Percentiles rank a stretch among this genome's conserved stretches.
Conservation (phyloP, 1,140 invertebrate species). For the Leptinotarsa undecemlineata region DNA sequence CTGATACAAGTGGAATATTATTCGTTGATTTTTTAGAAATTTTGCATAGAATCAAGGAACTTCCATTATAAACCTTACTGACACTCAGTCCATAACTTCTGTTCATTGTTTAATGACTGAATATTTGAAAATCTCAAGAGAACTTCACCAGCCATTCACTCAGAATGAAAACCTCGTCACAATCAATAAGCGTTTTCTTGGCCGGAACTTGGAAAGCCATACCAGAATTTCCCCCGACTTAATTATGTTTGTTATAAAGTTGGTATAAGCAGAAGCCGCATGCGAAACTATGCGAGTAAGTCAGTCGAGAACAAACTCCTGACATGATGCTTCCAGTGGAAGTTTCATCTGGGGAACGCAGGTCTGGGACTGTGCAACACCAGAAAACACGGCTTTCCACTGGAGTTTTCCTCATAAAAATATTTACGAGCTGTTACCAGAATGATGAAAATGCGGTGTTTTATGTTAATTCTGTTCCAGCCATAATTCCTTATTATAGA, state of each 20-base stretch:
- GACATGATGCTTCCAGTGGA: constrained; percentile 7
- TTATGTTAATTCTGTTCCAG: neutral
- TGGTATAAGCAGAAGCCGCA: constrained; percentile 2
- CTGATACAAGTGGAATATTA: too few relatives aligned
- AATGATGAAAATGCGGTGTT: constrained; percentile 5
- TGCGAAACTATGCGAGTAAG: constrained; percentile 9
- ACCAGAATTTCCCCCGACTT: constrained; percentile 1
- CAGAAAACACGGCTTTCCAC: constrained; percentile 5
- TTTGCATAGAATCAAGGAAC: too few relatives aligned
- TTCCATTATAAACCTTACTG: too few relatives aligned
- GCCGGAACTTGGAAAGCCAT: neutral
- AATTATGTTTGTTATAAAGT: neutral
- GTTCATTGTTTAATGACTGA: too few relatives aligned
- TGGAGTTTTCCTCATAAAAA: constrained; percentile 8
- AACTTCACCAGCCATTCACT: too few relatives aligned
- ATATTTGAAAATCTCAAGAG: too few relatives aligned
- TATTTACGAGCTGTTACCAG: constrained; percentile 7
- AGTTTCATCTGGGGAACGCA: constrained; percentile 7
- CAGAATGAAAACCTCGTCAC: too few relatives aligned
- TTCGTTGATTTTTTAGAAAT: too few relatives aligned
- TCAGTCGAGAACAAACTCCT: neutral
- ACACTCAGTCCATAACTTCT: too few relatives aligned
- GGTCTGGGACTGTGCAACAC: neutral
- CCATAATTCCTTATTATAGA: constrained; percentile 1
- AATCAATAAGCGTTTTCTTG: too few relatives aligned